Conservation (phyloP, 2,113 vertebrate species). For the Pithys albifrons region DNA sequence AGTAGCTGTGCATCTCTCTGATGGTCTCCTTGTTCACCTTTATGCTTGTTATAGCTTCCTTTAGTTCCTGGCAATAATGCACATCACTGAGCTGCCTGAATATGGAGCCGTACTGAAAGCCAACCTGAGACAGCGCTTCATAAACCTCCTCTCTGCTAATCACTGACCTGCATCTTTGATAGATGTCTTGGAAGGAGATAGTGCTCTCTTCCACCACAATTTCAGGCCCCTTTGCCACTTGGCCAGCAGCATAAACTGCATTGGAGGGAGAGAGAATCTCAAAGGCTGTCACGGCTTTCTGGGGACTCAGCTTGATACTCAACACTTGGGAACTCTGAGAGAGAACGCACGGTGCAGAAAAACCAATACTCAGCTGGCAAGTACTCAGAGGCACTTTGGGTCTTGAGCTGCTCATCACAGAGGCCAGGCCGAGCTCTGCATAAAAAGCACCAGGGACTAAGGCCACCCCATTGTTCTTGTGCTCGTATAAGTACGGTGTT, state of each 20-base stretch:
- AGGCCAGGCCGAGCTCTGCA: slow-evolving; percentile 81
- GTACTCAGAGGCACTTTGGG: slow-evolving; percentile 72
- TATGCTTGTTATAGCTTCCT: slow-evolving; percentile 80
- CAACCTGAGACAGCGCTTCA: slow-evolving; percentile 70
- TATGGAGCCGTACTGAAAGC: slow-evolving; percentile 81
- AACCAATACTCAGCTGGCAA: slow-evolving; percentile 75
- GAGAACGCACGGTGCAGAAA: slow-evolving; percentile 76
- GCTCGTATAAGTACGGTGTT: slow-evolving; percentile 78
- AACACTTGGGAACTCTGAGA: slow-evolving; percentile 67
- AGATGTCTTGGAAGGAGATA: slow-evolving; percentile 72
- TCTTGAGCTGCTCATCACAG: slow-evolving; percentile 69
- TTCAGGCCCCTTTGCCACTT: slow-evolving; percentile 42
- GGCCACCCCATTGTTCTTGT: slow-evolving; percentile 77
- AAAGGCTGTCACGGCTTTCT: slow-evolving; percentile 68
- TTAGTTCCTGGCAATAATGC: slow-evolving; percentile 78
- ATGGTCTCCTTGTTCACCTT: slow-evolving; percentile 70
- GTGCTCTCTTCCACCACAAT: slow-evolving; percentile 70
- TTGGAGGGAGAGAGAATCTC: slow-evolving; percentile 75
- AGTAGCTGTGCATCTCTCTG: slow-evolving; percentile 76
- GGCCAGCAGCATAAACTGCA: slow-evolving; percentile 76
- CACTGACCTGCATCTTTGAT: slow-evolving; percentile 73
- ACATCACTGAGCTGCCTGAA: slow-evolving; percentile 81
- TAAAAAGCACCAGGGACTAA: slow-evolving; percentile 83
- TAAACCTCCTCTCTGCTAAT: slow-evolving; percentile 75
- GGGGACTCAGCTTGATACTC: slow-evolving; percentile 70